phyloP scores from a whole-genome alignment of 2,888 invertebrate genomes.

The Eupithecia vulgata region DNA sequence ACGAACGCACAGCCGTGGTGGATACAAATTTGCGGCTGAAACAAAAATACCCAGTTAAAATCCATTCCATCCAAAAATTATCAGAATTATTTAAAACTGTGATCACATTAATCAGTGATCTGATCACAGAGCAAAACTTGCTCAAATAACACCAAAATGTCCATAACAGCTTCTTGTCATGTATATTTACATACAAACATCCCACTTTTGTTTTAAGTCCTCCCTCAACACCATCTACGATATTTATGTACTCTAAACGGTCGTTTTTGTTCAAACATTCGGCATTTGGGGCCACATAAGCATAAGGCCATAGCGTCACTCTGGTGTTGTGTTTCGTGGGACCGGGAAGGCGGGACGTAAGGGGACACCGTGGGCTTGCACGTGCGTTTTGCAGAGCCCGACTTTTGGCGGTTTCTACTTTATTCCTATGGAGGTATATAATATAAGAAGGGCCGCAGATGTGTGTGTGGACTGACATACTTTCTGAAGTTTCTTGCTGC shows the following conservation, averaged over 20 bases:
- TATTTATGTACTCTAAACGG: slow-evolving; percentile 13
- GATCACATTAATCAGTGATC: too few species aligned
- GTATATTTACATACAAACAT: neutral
- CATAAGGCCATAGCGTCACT: slow-evolving; percentile 39
- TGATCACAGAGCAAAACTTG: neutral
- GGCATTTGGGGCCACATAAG: slow-evolving; percentile 22
- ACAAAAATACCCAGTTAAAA: too few species aligned
- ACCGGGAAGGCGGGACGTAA: slow-evolving; percentile 74
- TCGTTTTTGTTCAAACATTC: slow-evolving; percentile 27
- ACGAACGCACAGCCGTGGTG: neutral
- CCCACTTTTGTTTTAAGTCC: slow-evolving; percentile 21
- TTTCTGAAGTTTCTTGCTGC: slow-evolving; percentile 2
- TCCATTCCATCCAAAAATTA: too few species aligned
- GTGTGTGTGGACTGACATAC: slow-evolving; percentile 10
- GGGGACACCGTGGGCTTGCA: slow-evolving; percentile 75
- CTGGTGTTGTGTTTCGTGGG: slow-evolving; percentile 69
- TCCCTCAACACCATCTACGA: slow-evolving; percentile 17
- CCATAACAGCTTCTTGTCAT: neutral
- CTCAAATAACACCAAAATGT: neutral
- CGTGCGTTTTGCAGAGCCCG: slow-evolving; percentile 58
- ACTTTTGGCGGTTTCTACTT: slow-evolving; percentile 23
- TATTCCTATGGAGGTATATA: slow-evolving; percentile 3
- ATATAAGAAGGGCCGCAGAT: slow-evolving; percentile 7
- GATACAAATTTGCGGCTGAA: too few species aligned
- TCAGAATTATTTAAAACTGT: neutral